Evolutionary conservation across 2,113 vertebrate genomes (phyloP).

Genomic region (Callaeas wilsoni): DNA sequence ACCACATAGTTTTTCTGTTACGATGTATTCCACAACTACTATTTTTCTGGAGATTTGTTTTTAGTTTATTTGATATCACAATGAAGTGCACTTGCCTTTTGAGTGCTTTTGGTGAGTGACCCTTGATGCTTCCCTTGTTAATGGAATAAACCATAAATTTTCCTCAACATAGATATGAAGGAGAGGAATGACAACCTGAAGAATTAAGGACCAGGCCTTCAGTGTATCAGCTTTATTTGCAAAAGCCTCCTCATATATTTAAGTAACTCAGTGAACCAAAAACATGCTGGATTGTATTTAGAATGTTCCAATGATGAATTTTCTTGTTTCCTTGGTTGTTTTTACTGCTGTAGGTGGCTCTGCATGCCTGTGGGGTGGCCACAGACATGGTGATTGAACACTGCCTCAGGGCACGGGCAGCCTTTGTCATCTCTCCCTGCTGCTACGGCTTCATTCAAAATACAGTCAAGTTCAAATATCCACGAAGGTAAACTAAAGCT

Average conservation of each 20-base stretch:
- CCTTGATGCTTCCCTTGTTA: background rate
- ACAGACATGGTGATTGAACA: constrained; percentile 96
- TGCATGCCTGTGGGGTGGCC: constrained; percentile 94
- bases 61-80: background rate
- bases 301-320: background rate
- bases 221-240: background rate
- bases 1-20: background rate
- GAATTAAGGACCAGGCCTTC: background rate
- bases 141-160: background rate
- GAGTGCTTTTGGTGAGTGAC: background rate
- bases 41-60: background rate
- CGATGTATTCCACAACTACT: background rate
- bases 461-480: constrained; percentile 89
- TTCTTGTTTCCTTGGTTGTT: background rate
- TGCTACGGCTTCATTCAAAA: constrained; percentile 98
- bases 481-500: constrained; percentile 80
- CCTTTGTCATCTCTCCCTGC: constrained; percentile 91
- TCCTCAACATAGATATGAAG: background rate
- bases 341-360: constrained; percentile 79
- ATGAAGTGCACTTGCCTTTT: background rate
- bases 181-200: background rate
- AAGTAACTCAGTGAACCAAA: background rate
- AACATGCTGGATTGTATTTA: background rate
- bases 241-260: background rate
- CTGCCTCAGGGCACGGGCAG: constrained; percentile 80